Conservation (phyloP, 1,140 invertebrate species). For the Camponotus floridanus region DNA sequence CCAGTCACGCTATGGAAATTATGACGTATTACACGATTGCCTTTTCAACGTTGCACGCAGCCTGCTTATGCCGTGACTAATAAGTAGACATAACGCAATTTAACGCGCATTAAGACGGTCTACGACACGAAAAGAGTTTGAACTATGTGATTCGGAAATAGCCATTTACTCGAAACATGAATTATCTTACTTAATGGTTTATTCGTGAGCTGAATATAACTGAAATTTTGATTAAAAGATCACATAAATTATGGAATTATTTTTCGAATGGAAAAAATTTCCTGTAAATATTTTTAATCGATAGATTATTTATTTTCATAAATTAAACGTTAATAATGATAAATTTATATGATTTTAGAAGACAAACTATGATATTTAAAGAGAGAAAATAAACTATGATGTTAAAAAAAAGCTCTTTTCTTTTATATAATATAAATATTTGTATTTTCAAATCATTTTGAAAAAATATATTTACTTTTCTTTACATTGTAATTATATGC, state of each 20-base stretch:
- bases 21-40: conserved; percentile 82
- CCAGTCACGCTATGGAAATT: conserved; percentile 82
- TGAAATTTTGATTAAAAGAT: background rate
- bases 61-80: conserved; percentile 77
- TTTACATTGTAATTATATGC: background rate
- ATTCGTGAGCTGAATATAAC: background rate
- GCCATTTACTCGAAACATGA: conserved; percentile 21
- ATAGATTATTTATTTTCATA: background rate
- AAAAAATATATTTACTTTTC: too few relatives aligned
- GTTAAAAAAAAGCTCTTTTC: too few relatives aligned
- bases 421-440: background rate
- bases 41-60: conserved; percentile 78
- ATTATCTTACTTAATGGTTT: background rate
- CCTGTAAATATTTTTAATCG: background rate
- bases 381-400: background rate
- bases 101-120: conserved; percentile 70
- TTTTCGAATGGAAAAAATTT: background rate
- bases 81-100: conserved; percentile 77
- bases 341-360: background rate
- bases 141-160: conserved; percentile 41
- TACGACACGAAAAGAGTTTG: conserved; percentile 43
- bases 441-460: background rate
- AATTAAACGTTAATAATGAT: background rate
- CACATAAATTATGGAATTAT: background rate
- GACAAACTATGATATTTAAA: background rate